Percentiles rank a stretch among this genome's conserved stretches.
Conservation (phyloP, 2,888 invertebrate species). For the Drosophila meridiana region DNA sequence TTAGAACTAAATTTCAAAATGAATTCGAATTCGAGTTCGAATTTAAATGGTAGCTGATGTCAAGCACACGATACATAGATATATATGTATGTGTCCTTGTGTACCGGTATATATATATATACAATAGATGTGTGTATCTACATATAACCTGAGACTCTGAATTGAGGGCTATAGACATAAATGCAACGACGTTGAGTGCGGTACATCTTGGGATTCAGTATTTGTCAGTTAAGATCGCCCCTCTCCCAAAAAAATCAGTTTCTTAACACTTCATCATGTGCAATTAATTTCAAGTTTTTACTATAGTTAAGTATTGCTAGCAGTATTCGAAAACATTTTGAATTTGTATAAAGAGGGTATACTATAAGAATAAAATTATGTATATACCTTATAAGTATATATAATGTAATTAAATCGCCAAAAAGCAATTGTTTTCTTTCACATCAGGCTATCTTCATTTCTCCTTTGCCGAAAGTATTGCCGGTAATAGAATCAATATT, state of each 20-base stretch:
- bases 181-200: background rate
- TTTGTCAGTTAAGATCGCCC: conserved; percentile 1
- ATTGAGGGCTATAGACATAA: background rate
- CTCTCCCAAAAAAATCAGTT: background rate
- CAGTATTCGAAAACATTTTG: conserved; percentile 45
- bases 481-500: background rate
- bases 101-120: background rate
- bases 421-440: conserved; percentile 13
- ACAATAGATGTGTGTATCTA: background rate
- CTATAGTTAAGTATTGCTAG: conserved; percentile 28
- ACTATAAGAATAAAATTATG: conserved; percentile 48
- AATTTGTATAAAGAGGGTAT: conserved; percentile 48
- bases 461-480: background rate
- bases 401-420: conserved; percentile 45
- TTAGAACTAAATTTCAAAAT: background rate
- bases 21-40: background rate
- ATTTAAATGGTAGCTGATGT: background rate
- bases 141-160: background rate
- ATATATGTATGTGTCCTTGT: background rate
- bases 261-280: conserved; percentile 23
- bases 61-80: background rate
- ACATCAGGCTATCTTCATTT: background rate
- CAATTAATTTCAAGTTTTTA: conserved; percentile 34
- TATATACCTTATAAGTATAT: conserved; percentile 54
- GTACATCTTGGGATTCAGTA: conserved; percentile 6